Base-by-base conservation (phyloP, 2,888 invertebrate genomes). In the Spicauda simplicius region DNA sequence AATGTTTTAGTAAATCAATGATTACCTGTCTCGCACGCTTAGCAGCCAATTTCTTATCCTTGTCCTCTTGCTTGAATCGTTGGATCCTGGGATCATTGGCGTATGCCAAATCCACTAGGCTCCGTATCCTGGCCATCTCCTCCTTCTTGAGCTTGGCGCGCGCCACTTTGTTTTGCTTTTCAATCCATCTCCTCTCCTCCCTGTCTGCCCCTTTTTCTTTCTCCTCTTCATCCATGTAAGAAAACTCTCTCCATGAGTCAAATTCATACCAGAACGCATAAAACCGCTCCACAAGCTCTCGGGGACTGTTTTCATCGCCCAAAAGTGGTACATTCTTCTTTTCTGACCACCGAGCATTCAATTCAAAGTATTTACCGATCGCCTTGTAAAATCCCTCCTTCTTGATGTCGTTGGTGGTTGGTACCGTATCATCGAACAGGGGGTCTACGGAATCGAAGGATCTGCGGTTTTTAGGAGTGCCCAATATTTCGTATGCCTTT, bases 231-330 rank as follows among this genome's bases (percentile, higher is more conserved):
- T 99, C 99, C 75, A 99, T 93, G 85, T 99, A 99, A 1, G 99
- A 99, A 90, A 97, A 99, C 85, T 99, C 99, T 71, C 99, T 95
- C 99, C 99, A 99, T 0, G 99, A 99, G 75, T 99, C 98, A 90
- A 99, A 99, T 79, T 98, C 97, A 86, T 97, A 99, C 99, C 99
- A 99, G 87, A 99, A 99, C 16, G 97, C 96, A 85, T 99, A 99
- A 90, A 99, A 99, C 72, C 83, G 83, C 82, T 99, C 98, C 0
- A 99, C 99, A 79, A 97, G 96, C 73, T 96, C 96, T 64, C 98
- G 94, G 1, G 96, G 91, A 64, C 97, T 96, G 69, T 96, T 94
- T n/a, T 95, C 94, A 80, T 96, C 95, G 14, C 96, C 98, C 61
- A 99, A 92, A 69, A 95, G 89, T 63, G 99, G 99, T 50, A 98